A percentile compares a stretch with the other conserved stretches of the same genome.
These are phyloP conservation scores for Palythoa grandiflora DNA, from an alignment of 92 coral and sea anemone species.

Conservation along the genomic window DNA sequence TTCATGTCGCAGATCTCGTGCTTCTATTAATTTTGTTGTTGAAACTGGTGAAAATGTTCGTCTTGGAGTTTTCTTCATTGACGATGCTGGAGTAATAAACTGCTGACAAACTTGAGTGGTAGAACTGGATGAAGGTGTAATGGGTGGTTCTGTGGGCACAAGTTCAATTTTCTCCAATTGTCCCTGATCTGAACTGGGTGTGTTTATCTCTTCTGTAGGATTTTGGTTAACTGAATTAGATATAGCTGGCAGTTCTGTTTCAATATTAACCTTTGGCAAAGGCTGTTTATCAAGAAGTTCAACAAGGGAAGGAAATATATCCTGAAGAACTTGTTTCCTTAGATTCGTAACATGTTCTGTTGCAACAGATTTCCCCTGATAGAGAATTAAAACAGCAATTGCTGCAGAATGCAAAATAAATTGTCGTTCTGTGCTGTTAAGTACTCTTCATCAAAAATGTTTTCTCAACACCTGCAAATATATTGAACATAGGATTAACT, in stretches of 20 bases:
- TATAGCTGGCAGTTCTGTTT: background rate
- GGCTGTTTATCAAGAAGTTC: background rate
- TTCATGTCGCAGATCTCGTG: background rate
- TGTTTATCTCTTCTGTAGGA: background rate
- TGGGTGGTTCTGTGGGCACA: background rate
- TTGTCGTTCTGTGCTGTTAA: background rate
- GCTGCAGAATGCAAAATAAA: conserved; percentile 17
- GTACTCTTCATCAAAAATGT: background rate
- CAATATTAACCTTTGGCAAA: background rate
- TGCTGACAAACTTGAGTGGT: conserved; percentile 8
- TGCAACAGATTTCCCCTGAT: background rate
- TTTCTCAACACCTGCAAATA: background rate
- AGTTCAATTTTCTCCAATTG: background rate
- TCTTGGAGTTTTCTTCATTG: background rate
- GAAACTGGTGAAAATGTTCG: conserved; percentile 14
- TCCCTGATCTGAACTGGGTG: background rate
- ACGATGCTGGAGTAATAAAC: conserved; percentile 2
- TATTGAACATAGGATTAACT: background rate
- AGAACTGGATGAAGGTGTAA: background rate
- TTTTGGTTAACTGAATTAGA: background rate
- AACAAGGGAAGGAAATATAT: conserved; percentile 1
- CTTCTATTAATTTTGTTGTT: conserved; percentile 9
- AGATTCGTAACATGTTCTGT: conserved; percentile 10
- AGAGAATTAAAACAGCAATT: background rate
- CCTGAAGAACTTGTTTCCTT: conserved; percentile 6